These are phyloP conservation scores for Isichthys henryi DNA, from an alignment of 2,113 vertebrate species.

Conservation along the genomic window DNA sequence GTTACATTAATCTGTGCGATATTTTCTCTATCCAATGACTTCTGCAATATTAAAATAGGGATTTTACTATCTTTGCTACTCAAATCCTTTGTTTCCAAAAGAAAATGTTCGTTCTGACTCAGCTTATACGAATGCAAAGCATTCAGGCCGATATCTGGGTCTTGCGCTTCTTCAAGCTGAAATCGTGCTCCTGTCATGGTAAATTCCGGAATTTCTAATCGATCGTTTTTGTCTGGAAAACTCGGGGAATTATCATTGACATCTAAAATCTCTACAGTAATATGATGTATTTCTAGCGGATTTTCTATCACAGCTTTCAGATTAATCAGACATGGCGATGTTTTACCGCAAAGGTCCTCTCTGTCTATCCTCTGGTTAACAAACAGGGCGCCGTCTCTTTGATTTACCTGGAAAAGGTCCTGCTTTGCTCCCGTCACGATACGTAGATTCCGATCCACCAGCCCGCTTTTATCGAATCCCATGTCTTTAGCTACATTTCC, in stretches of 20 bases:
- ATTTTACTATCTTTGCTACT: conserved; percentile 9
- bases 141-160: conserved; percentile 19
- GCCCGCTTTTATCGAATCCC: conserved; percentile 40
- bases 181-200: neutral
- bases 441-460: conserved; percentile 45
- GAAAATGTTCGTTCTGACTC: conserved; percentile 45
- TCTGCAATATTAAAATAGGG: conserved; percentile 21
- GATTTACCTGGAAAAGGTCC: conserved; percentile 50
- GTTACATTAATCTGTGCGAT: neutral
- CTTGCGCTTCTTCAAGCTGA: conserved; percentile 16
- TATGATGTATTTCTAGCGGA: conserved; percentile 65
- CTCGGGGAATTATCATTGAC: conserved; percentile 65
- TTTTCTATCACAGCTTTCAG: conserved; percentile 68
- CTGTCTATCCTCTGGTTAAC: conserved; percentile 44
- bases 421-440: conserved; percentile 47
- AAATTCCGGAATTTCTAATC: conserved; percentile 17
- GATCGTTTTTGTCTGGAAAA: conserved; percentile 16
- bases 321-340: conserved; percentile 56
- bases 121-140: conserved; percentile 17
- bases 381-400: conserved; percentile 52
- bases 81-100: conserved; percentile 20
- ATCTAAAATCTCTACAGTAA: conserved; percentile 68
- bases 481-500: conserved; percentile 56
- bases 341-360: conserved; percentile 41
- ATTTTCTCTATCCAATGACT: conserved; percentile 27